phyloP scores from a whole-genome alignment of 2,888 invertebrate genomes.

The Balanococcus diminutus region DNA sequence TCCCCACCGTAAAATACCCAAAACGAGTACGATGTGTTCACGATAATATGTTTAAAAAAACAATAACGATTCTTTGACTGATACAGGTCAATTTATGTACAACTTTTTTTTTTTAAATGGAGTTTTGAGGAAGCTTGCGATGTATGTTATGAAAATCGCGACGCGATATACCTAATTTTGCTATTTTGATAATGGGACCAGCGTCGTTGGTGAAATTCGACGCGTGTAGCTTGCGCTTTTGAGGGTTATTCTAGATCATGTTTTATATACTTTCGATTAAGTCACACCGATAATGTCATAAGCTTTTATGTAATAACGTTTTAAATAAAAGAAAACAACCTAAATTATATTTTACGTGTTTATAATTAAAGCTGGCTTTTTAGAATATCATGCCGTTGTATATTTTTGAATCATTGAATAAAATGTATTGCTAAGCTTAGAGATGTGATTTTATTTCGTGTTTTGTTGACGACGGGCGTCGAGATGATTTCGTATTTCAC shows the following conservation, averaged over 20 bases:
- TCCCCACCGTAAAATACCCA: background rate
- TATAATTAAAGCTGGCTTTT: slow-evolving; percentile 33
- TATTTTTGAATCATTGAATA: slow-evolving; percentile 38
- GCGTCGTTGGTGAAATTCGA: background rate
- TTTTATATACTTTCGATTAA: slow-evolving; percentile 20
- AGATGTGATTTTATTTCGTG: background rate
- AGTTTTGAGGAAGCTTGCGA: background rate
- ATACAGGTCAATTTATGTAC: background rate
- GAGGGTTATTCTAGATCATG: background rate
- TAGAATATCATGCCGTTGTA: slow-evolving; percentile 12
- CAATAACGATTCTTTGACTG: background rate
- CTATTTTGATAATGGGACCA: slow-evolving; percentile 7
- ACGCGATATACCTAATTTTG: background rate
- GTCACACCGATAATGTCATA: slow-evolving; percentile 15
- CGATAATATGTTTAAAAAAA: background rate
- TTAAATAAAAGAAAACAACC: background rate
- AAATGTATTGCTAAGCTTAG: slow-evolving; percentile 29
- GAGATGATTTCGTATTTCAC: no score
- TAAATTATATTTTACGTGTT: slow-evolving; percentile 34
- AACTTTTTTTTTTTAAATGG: background rate
- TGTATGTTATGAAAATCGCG: background rate
- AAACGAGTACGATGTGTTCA: background rate
- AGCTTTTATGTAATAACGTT: slow-evolving; percentile 33
- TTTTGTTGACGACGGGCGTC: no score
- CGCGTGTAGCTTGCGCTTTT: slow-evolving; percentile 2